Base-by-base conservation (phyloP, 2,797 vertebrate species). In the Galagoides demidoff region DNA sequence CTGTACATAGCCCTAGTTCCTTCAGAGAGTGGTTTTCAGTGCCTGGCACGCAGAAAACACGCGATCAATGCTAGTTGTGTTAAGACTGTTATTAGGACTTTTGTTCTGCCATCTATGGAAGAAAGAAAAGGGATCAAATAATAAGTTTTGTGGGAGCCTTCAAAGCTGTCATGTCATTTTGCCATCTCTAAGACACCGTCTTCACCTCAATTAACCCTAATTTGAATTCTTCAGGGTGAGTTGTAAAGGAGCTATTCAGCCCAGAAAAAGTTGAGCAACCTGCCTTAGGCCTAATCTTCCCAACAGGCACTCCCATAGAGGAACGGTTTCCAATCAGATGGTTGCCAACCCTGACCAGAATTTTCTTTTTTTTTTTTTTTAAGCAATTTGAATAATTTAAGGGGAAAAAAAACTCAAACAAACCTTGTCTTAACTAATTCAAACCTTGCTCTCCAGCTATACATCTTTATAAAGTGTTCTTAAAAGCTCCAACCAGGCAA, bases 351-450 rank as follows among this genome's bases (percentile, higher is more conserved):
- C 71, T 70, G 92, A 89, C 92, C 82, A 29, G 57, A 89, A 93
- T 0, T 52, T 52, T 52, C 49, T 52, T 52, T 64, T 57, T 71
- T 57, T 16, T 39, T 37, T 89, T 45, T 57, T 29, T 37, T 20
- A 79, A 88, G 79, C n/a, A 94, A 92, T 87, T 70, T 87, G 81
- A 95, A 20, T 91, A 92, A 96, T 90, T 85, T 77, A 68, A 68
- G 64, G 64, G 3, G 19, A 3, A 29, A 31, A 64, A 31, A 78
- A 27, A 57, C 9, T 52, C 49, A n/a, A 86, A 97, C 98, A 97
- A 96, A 92, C 29, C 13, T 66, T 88, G 39, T 96, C 95, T 97
- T 86, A 95, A 76, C 76, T 92, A 92, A 97, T 83, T 39, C 52
- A 84, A 95, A 66, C 71, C 37, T 87, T 52, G 1, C 59, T 95